Percentiles rank a stretch among this genome's conserved stretches.
phyloP scores from a whole-genome alignment of 2,888 invertebrate species.

The Spilarctia lutea region DNA sequence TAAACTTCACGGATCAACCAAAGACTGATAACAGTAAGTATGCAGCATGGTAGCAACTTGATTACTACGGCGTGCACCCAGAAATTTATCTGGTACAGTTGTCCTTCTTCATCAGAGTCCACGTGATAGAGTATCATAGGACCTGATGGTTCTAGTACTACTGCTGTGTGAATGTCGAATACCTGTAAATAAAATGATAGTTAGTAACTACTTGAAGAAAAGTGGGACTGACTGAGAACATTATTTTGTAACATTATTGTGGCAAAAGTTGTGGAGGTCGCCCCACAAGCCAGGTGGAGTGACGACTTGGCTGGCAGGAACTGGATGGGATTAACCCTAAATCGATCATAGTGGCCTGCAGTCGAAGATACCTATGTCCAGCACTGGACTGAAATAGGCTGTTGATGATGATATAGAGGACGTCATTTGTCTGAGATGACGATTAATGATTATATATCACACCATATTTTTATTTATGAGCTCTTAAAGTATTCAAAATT shows the following conservation, averaged over 20 bases:
- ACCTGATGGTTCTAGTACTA: slow-evolving; percentile 82
- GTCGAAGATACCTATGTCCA: no score
- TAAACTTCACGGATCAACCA: slow-evolving; percentile 91
- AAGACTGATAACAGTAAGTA: slow-evolving; percentile 90
- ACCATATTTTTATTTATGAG: background rate
- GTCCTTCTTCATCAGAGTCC: slow-evolving; percentile 86
- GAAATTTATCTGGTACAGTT: slow-evolving; percentile 90
- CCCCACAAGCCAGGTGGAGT: no score
- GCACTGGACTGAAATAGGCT: no score
- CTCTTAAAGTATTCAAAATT: background rate
- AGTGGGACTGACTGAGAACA: no score
- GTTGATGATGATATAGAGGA: no score
- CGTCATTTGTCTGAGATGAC: no score
- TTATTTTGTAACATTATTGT: no score
- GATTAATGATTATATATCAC: background rate
- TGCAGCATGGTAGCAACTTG: slow-evolving; percentile 92
- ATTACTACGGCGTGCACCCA: slow-evolving; percentile 94
- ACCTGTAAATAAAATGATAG: slow-evolving; percentile 60
- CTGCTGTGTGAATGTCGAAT: slow-evolving; percentile 81
- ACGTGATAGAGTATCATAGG: slow-evolving; percentile 81
- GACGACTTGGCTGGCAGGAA: no score
- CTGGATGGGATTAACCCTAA: no score
- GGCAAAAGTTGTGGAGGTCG: no score
- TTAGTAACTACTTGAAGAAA: slow-evolving; percentile 2
- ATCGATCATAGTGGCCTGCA: no score